Conservation (phyloP, 2,888 invertebrate species). For the Coleophora flavipennella region DNA sequence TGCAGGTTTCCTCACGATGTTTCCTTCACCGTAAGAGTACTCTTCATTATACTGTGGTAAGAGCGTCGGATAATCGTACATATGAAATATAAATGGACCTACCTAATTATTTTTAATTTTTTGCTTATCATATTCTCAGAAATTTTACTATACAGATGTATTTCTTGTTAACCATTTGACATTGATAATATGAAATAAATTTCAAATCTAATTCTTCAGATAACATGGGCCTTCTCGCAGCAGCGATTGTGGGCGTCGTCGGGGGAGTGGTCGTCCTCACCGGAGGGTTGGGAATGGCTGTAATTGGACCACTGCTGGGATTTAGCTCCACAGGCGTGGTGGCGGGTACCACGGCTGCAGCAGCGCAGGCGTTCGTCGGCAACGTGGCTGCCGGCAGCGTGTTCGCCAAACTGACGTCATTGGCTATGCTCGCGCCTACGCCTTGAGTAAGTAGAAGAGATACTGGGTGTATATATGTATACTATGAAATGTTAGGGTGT, state of each 20-base stretch:
- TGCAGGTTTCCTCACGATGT: no score
- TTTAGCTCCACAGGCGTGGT: constrained; percentile 24
- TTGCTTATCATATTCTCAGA: no score
- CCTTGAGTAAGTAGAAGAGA: constrained; percentile 29
- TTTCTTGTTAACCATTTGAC: background rate
- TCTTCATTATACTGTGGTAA: no score
- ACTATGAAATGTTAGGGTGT: no score
- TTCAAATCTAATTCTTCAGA: background rate
- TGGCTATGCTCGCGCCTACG: constrained; percentile 51
- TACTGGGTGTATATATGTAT: no score
- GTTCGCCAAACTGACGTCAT: constrained; percentile 36
- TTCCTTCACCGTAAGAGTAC: no score
- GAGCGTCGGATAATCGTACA: no score
- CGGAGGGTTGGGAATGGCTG: constrained; percentile 18
- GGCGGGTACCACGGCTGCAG: constrained; percentile 25
- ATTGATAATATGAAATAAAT: background rate
- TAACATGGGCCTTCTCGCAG: constrained; percentile 18
- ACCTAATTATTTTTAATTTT: no score
- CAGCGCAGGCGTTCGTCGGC: constrained; percentile 29
- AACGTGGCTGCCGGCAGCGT: constrained; percentile 29
- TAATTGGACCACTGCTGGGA: constrained; percentile 24
- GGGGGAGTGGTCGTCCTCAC: constrained; percentile 20
- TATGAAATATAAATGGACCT: no score
- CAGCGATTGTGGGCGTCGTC: constrained; percentile 17
- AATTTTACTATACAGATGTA: no score